These are phyloP conservation scores for Eurosta solidaginis DNA, from an alignment of 1,140 invertebrate genomes.

Conservation along the genomic window DNA sequence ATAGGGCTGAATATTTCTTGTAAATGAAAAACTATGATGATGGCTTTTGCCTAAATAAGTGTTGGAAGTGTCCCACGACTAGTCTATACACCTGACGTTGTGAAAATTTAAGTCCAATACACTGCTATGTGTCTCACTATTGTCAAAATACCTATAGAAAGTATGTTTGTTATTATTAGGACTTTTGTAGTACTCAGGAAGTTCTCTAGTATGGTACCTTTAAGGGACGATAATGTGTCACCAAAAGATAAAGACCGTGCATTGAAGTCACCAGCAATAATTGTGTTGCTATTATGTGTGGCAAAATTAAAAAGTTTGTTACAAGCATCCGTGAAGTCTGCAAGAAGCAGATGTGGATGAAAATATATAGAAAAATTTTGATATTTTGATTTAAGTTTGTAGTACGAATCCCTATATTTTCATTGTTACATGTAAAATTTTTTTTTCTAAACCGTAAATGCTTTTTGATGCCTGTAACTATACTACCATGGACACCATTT, in stretches of 20 bases:
- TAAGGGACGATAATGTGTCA: not conserved
- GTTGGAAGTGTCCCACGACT: no score
- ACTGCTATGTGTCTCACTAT: not conserved
- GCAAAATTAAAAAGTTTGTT: not conserved
- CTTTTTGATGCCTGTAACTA: not conserved
- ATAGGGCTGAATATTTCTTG: no score
- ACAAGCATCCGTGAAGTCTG: not conserved
- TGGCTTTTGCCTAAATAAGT: not conserved
- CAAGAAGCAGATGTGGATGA: not conserved
- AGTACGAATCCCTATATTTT: not conserved
- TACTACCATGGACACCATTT: not conserved
- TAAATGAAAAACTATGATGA: not conserved
- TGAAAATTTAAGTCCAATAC: not conserved
- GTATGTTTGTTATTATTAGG: not conserved
- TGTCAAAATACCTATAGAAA: not conserved
- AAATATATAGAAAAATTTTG: not conserved
- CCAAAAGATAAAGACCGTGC: not conserved
- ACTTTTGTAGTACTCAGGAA: no score
- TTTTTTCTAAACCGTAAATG: not conserved
- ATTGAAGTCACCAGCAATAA: not conserved
- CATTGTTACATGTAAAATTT: not conserved
- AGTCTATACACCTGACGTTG: not conserved
- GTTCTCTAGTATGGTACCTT: no score
- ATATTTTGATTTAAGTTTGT: not conserved
- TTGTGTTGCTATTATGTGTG: not conserved